Evolutionary conservation across 2,113 vertebrate species (phyloP), one percentile per base, ranked within the genome.

Genomic region (Scortum barcoo): DNA sequence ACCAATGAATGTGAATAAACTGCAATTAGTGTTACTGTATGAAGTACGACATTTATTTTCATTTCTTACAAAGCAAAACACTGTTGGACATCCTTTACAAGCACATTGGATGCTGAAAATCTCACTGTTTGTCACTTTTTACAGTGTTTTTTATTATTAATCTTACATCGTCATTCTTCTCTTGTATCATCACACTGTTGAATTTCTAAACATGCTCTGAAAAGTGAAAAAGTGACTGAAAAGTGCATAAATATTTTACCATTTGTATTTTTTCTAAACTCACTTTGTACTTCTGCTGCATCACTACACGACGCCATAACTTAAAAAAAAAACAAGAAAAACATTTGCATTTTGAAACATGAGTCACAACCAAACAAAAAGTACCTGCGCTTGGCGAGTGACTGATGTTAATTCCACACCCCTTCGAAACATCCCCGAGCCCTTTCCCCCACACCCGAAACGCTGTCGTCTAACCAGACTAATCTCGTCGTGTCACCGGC

Each of bases 401-500:
- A 51, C 7, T 12, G 22, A 42, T 36, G 46, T 44, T 22, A 50
- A 80, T 57, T 60, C 66, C 14, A 77, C 63, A 20, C 16, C 76
- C 76, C 56, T 66, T 30, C n/a, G 42, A 72, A 73, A 17, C 38
- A 24, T 62, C 69, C 9, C 38, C 42, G 67, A 81, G 78, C 80
- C 66, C 61, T 48, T n/a, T n/a, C n/a, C n/a, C n/a, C 12, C 48
- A 48, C 22, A 50, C 40, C 4, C 38, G 33, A 36, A 36, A 36
- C 22, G 30, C 28, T 6, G 24, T 69, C 70, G 14, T 68, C 38
- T 6, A n/a, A 30, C 61, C 50, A 60, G 14, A 61, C 60, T 83
- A 82, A 70, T 88, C 38, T 56, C 22, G 62, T 48, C 51, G 10
- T 70, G 80, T 78, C 85, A 87, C 68, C 56, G n/a, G 78, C 86